Evolutionary conservation across 2,797 vertebrate genomes (phyloP).

Genomic region (Garrulus glandarius): DNA sequence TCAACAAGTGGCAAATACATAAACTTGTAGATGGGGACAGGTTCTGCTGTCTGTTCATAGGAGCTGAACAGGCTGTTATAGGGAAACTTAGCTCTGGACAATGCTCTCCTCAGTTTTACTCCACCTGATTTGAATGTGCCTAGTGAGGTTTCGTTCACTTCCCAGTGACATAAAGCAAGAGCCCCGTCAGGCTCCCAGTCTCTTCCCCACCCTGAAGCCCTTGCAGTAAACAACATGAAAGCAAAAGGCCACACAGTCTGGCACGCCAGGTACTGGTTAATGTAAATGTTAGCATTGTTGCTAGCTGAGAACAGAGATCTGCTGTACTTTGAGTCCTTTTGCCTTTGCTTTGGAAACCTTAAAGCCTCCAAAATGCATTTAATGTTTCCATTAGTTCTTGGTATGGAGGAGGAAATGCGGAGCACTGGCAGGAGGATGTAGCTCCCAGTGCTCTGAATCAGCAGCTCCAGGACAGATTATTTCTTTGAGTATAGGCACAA

Average conservation of each 20-base stretch:
- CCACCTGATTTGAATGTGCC: neutral
- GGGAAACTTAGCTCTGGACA: neutral
- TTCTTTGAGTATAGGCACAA: neutral
- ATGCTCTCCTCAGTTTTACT: neutral
- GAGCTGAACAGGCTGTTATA: neutral
- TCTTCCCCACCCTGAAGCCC: neutral
- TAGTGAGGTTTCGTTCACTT: neutral
- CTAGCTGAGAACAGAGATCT: neutral
- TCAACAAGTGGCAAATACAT: neutral
- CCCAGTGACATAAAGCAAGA: neutral
- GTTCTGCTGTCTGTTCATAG: neutral
- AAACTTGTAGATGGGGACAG: neutral
- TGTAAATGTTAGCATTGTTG: constrained; percentile 1
- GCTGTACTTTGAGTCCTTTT: neutral
- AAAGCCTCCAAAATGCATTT: neutral
- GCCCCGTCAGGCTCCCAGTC: neutral
- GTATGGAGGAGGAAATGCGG: neutral
- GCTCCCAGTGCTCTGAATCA: neutral
- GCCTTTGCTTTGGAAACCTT: constrained; percentile 15
- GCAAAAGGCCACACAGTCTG: neutral
- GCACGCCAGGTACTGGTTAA: neutral
- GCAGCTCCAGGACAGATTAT: neutral
- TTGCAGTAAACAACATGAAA: neutral
- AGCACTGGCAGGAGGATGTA: neutral
- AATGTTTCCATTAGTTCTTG: neutral